Evolutionary conservation across 2,797 vertebrate species (phyloP), one percentile per base, ranked within the genome.

Genomic region (Alosa sapidissima): DNA sequence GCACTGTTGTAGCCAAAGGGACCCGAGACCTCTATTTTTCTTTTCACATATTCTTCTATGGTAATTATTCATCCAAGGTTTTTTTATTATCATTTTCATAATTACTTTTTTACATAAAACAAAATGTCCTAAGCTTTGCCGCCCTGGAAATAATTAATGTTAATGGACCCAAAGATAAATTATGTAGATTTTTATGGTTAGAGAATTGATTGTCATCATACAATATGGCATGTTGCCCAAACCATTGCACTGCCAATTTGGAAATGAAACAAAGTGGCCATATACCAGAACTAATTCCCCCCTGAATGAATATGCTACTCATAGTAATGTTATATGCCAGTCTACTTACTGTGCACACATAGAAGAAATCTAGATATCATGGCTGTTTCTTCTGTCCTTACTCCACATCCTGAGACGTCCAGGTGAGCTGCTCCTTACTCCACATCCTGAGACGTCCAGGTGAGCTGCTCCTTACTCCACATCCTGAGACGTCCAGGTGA

Each of bases 71-170:
- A 72, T 72, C 65, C 65, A 33, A 72, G 65, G 28, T 1, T 72
- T 41, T 65, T 72, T 13, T 68, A 54, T 68, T 68, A 33, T 68
- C 24, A 36, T 68, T 28, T 62, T 72, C 65, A 72, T 72, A 72
- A 72, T 72, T 72, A 72, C 28, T 14, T 72, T 72, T 72, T 72
- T 72, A 72, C 65, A 72, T 72, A 36, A 72, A 72, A 72, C 65
- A 72, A 72, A 72, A 36, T 72, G 65, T 72, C 28, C 28, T 5
- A 14, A 36, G 10, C 65, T 72, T 72, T 36, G 28, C 28, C 14
- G 28, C 28, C 65, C 65, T 36, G 65, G 13, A 24, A 72, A 36
- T 72, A 72, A 72, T 72, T 33, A 72, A 72, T 72, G 65, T 33
- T 72, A 72, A 72, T 72, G 28, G 33, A 33, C 28, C 65, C 13